These are phyloP conservation scores for Sceloporus undulatus DNA, from an alignment of 2,113 vertebrate genomes.

Conservation along the genomic window DNA sequence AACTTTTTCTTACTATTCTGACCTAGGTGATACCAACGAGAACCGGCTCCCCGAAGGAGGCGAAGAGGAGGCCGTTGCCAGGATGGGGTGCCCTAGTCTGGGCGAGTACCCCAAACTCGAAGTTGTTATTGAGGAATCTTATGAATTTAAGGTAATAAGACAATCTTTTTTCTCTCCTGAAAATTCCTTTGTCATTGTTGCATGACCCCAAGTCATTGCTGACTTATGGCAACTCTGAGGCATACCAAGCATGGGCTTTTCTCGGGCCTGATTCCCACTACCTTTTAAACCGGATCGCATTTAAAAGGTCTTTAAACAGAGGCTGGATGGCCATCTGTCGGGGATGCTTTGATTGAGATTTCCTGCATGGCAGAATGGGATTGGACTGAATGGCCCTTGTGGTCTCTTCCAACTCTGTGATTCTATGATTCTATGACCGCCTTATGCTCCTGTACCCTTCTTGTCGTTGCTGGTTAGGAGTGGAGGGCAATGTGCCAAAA, in stretches of 20 bases:
- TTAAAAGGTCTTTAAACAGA: too few species aligned
- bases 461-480: neutral
- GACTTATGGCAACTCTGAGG: too few species aligned
- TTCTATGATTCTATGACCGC: too few species aligned
- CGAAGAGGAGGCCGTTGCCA: slow-evolving; percentile 76
- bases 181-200: neutral
- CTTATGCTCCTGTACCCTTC: neutral
- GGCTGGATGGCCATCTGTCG: too few species aligned
- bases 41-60: slow-evolving; percentile 34
- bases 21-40: slow-evolving; percentile 65
- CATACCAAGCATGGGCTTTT: too few species aligned
- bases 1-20: neutral
- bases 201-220: neutral
- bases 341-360: too few species aligned
- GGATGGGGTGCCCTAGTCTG: slow-evolving; percentile 92
- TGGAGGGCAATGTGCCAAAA: neutral
- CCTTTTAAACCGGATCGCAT: too few species aligned
- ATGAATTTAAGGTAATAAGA: slow-evolving; percentile 89
- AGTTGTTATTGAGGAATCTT: slow-evolving; percentile 93
- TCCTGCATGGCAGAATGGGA: too few species aligned
- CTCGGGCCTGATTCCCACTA: too few species aligned
- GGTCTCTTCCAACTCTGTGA: too few species aligned
- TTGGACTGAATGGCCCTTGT: too few species aligned
- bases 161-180: too few species aligned
- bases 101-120: slow-evolving; percentile 90